These are phyloP conservation scores for Lithobates sylvaticus DNA, from an alignment of 2,797 vertebrate genomes.

Conservation along the genomic window DNA sequence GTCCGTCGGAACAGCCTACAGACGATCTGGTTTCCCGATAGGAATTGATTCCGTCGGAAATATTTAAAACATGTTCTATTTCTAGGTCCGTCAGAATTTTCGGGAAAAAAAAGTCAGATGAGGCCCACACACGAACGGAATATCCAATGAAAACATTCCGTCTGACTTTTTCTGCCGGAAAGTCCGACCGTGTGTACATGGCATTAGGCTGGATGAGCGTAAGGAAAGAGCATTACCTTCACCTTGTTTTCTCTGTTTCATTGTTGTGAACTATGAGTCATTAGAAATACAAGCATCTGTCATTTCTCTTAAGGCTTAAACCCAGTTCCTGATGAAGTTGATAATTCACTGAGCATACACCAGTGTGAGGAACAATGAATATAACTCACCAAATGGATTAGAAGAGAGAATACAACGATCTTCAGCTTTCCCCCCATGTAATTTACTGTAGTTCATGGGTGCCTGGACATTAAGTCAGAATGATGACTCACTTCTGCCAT, in stretches of 20 bases:
- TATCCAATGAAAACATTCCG: too few relatives aligned
- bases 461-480: constrained; percentile 3
- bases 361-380: neutral
- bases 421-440: neutral
- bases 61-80: too few relatives aligned
- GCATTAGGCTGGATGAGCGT: neutral
- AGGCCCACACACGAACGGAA: too few relatives aligned
- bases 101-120: too few relatives aligned
- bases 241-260: neutral
- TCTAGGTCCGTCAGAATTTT: too few relatives aligned
- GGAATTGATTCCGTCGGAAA: too few relatives aligned
- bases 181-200: too few relatives aligned
- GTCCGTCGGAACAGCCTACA: too few relatives aligned
- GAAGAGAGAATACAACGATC: constrained; percentile 6
- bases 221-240: neutral
- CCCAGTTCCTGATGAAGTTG: constrained; percentile 6
- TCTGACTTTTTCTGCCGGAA: too few relatives aligned
- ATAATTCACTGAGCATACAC: neutral
- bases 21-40: too few relatives aligned
- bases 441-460: constrained; percentile 13
- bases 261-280: neutral
- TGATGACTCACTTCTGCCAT: constrained; percentile 24
- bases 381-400: neutral
- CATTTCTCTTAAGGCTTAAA: neutral
- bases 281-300: neutral